Evolutionary conservation across 2,113 vertebrate genomes (phyloP).

Genomic region (Blennius ocellaris): DNA sequence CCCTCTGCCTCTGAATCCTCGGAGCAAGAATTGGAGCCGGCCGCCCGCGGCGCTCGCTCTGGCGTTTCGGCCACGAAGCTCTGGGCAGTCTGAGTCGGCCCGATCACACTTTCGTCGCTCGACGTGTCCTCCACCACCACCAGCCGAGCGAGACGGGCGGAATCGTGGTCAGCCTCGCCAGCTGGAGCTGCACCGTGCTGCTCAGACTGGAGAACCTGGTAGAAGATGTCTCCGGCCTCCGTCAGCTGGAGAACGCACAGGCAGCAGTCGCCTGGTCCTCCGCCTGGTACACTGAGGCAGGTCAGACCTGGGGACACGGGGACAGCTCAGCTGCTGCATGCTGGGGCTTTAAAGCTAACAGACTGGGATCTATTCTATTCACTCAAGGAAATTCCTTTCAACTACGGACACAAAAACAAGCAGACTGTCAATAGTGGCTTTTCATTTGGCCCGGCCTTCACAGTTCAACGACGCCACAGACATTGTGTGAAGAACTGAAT

Average conservation of each 20-base stretch:
- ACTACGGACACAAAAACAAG: too few relatives aligned
- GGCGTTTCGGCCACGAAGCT: constrained; percentile 31
- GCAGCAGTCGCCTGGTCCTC: constrained; percentile 8
- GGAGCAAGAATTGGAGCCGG: background rate
- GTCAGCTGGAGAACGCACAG: constrained; percentile 88
- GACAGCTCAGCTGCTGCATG: background rate
- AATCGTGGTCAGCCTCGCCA: background rate
- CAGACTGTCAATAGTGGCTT: too few relatives aligned
- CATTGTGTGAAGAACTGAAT: too few relatives aligned
- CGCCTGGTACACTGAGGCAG: constrained; percentile 21
- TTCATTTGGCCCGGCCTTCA: too few relatives aligned
- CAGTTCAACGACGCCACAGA: too few relatives aligned
- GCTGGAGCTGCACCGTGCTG: background rate
- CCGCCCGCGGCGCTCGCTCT: background rate
- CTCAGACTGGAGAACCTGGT: constrained; percentile 79
- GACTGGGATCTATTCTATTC: too few relatives aligned
- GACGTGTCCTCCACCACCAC: background rate
- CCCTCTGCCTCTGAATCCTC: constrained; percentile 2
- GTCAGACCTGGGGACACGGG: constrained; percentile 78
- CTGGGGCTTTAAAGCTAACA: background rate
- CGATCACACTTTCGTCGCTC: constrained; percentile 19
- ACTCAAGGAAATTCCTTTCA: too few relatives aligned
- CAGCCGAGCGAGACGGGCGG: background rate
- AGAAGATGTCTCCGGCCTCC: constrained; percentile 88
- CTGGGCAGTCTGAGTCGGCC: constrained; percentile 26